A percentile compares a stretch with the other conserved stretches of the same genome.
Conservation (phyloP, 1,140 invertebrate species). For the Polypedilum pembai region DNA sequence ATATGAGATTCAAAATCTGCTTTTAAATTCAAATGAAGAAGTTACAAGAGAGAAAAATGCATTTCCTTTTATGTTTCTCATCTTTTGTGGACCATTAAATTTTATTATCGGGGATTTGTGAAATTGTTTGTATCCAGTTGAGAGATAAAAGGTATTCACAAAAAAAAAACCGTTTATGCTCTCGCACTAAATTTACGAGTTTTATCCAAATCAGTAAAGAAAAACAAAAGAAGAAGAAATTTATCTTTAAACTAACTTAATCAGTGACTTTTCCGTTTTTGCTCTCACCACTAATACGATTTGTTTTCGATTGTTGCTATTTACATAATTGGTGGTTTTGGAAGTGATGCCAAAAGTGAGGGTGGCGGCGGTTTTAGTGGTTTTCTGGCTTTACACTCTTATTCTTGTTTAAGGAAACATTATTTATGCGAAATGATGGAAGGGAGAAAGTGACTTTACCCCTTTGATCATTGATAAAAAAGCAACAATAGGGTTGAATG, state of each 20-base stretch:
- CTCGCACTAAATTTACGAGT: neutral
- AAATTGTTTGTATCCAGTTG: neutral
- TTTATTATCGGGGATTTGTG: constrained; percentile 21
- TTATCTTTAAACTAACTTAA: neutral
- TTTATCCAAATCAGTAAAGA: neutral
- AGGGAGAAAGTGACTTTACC: neutral
- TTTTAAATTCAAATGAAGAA: constrained; percentile 23
- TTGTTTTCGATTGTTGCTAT: neutral
- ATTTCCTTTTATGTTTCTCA: neutral
- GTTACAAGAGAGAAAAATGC: neutral
- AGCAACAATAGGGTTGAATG: neutral
- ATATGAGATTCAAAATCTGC: neutral
- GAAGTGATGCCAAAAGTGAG: neutral
- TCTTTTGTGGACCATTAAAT: neutral
- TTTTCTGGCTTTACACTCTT: neutral
- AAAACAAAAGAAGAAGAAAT: neutral
- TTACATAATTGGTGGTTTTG: constrained; percentile 12
- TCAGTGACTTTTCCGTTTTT: too few species aligned
- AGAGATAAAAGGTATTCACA: neutral
- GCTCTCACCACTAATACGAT: neutral
- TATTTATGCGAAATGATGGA: neutral
- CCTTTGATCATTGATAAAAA: neutral
- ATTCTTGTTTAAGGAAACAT: neutral
- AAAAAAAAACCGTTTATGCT: neutral
- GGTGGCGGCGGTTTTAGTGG: neutral